Conservation (phyloP, 2,888 invertebrate genomes). For the Frankliniella fusca region DNA sequence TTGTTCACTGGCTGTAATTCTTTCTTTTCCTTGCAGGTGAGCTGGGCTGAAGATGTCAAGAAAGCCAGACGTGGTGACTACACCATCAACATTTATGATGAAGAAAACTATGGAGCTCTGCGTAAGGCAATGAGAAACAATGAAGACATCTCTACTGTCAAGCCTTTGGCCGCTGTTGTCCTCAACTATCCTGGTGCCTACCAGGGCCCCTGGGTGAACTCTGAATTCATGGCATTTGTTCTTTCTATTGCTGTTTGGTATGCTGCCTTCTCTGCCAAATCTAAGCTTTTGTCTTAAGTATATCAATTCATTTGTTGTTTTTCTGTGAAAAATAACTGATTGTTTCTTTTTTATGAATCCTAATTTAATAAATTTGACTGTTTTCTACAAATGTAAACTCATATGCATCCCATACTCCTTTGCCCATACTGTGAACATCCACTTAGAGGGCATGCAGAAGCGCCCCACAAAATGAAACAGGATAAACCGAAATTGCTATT, state of each 20-base stretch:
- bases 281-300: slow-evolving; percentile 67
- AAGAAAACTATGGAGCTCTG: slow-evolving; percentile 84
- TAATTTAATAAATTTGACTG: slow-evolving; percentile 6
- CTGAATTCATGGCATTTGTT: slow-evolving; percentile 80
- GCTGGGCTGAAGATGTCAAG: slow-evolving; percentile 86
- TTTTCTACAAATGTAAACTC: background rate
- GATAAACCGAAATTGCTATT: too few species aligned
- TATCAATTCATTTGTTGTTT: background rate
- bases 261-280: slow-evolving; percentile 78
- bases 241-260: slow-evolving; percentile 73
- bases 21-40: slow-evolving; percentile 59
- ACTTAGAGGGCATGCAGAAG: too few species aligned
- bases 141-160: slow-evolving; percentile 62
- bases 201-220: slow-evolving; percentile 88
- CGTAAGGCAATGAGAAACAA: slow-evolving; percentile 71
- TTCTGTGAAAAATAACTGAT: slow-evolving; percentile 17
- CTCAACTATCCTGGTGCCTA: slow-evolving; percentile 76
- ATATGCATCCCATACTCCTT: too few species aligned
- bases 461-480: too few species aligned
- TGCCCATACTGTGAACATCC: too few species aligned
- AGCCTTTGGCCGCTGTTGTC: slow-evolving; percentile 66
- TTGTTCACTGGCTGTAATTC: background rate
- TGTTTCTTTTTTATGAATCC: background rate
- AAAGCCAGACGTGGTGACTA: slow-evolving; percentile 78
- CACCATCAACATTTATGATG: slow-evolving; percentile 77